Conservation (phyloP, 1,140 invertebrate species). For the Zaprionus kolodkinae region DNA sequence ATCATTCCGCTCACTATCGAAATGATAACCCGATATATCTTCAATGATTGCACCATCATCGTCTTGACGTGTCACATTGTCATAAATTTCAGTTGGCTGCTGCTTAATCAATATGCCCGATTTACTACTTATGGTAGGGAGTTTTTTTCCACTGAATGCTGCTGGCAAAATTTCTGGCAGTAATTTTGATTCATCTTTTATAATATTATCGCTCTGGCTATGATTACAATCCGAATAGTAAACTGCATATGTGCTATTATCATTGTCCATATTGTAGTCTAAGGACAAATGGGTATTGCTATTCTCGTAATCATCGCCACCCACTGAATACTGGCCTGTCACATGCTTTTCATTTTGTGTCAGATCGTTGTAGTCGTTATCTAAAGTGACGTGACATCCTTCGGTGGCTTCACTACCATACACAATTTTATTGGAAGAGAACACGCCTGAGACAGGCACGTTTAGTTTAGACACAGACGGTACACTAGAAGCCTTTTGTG, state of each 20-base stretch:
- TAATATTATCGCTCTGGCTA: conserved; percentile 8
- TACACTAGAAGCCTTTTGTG: conserved; percentile 75
- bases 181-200: conserved; percentile 35
- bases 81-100: conserved; percentile 79
- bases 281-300: conserved; percentile 47
- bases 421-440: conserved; percentile 19
- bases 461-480: conserved; percentile 41
- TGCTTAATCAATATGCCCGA: conserved; percentile 73
- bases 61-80: conserved; percentile 53
- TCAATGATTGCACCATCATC: conserved; percentile 46
- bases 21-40: conserved; percentile 59
- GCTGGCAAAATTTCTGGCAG: conserved; percentile 65
- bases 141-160: conserved; percentile 78
- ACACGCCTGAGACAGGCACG: conserved; percentile 1
- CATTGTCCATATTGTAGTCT: conserved; percentile 14
- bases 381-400: conserved; percentile 21
- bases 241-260: conserved; percentile 35
- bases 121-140: conserved; percentile 82
- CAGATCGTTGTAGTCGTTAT: conserved; percentile 44
- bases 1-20: conserved; percentile 76
- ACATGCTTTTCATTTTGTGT: conserved; percentile 25
- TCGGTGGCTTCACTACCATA: neutral
- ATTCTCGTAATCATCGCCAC: conserved; percentile 67
- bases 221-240: conserved; percentile 64
- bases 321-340: conserved; percentile 39